Evolutionary conservation across 2,113 vertebrate genomes (phyloP), one percentile per base, ranked within the genome.

Genomic region (Lamprologus sp.): DNA sequence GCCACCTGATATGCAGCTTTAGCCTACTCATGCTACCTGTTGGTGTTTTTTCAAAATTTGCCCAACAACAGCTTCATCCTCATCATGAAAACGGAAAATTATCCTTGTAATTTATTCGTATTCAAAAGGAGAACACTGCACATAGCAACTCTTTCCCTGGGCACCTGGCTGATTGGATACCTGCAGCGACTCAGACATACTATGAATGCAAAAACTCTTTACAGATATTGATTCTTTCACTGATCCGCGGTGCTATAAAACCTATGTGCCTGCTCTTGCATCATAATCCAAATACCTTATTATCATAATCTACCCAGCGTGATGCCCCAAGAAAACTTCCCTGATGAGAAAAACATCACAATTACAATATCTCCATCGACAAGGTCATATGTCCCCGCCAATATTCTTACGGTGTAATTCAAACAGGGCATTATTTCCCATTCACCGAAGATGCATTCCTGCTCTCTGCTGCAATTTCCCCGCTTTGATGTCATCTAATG

Each of bases 401-500:
- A 82, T 86, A 54, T 70, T 84, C 82, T 70, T 28, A 70, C 63
- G 63, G 79, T 75, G 49, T 82, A 87, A 83, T 88, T 91, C 87
- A 85, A 84, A 86, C 86, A 28, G 84, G 85, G 40, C 65, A 79
- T 85, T 35, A 90, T 91, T 94, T 89, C 77, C 88, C 82, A 79
- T 92, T 92, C 90, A 84, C 49, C 2, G 5, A 85, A 89, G 77
- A 92, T 55, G 84, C 53, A 87, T 91, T 89, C 81, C 70, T 8
- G 42, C 83, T 91, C 87, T 89, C 86, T 87, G 70, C 35, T 90
- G 89, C 83, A 89, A 87, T 94, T 94, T 90, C 80, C 91, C 82
- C 77, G 81, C 92, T 91, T 93, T 95, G 90, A 95, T 94, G 93
- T 92, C 55, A 91, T 90, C 56, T 92, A 94, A 94, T 92, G 83